Conservation (phyloP, 2,113 vertebrate species). For the Isichthys henryi region DNA sequence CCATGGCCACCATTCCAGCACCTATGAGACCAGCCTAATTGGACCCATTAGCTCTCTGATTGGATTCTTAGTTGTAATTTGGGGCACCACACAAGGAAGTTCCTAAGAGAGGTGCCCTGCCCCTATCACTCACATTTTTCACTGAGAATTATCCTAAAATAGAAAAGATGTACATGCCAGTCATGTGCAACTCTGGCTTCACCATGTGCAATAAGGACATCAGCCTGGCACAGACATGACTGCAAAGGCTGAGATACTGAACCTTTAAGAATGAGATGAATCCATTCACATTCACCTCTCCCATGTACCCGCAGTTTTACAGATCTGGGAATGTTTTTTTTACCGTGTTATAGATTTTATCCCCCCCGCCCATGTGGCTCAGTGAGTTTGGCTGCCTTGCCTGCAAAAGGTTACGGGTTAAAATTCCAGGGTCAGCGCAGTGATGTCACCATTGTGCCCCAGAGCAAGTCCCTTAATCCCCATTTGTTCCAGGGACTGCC, state of each 20-base stretch:
- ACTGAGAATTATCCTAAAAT: not conserved
- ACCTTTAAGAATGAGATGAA: not conserved
- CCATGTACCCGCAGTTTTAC: not conserved
- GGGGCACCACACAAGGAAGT: not conserved
- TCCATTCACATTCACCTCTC: not conserved
- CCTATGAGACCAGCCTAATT: slow-evolving; percentile 9
- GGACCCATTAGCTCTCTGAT: slow-evolving; percentile 27
- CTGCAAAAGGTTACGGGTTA: too few species aligned
- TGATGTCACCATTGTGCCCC: too few species aligned
- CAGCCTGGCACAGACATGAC: not conserved
- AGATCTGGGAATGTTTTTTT: not conserved
- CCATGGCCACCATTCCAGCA: not conserved
- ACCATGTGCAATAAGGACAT: not conserved
- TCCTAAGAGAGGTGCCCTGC: not conserved
- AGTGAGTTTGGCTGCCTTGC: too few species aligned
- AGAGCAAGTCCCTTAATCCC: too few species aligned
- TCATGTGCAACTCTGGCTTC: not conserved
- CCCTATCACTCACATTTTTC: not conserved
- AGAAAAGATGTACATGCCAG: not conserved
- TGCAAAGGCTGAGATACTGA: not conserved
- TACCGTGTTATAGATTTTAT: not conserved
- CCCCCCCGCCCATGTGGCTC: too few species aligned
- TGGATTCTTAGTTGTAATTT: slow-evolving; percentile 22
- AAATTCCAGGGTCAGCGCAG: too few species aligned
- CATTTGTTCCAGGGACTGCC: not conserved